A percentile compares a stretch with the other conserved stretches of the same genome.
These are phyloP conservation scores for Epinephelus malabaricus DNA, from an alignment of 2,797 vertebrate genomes.

Conservation along the genomic window DNA sequence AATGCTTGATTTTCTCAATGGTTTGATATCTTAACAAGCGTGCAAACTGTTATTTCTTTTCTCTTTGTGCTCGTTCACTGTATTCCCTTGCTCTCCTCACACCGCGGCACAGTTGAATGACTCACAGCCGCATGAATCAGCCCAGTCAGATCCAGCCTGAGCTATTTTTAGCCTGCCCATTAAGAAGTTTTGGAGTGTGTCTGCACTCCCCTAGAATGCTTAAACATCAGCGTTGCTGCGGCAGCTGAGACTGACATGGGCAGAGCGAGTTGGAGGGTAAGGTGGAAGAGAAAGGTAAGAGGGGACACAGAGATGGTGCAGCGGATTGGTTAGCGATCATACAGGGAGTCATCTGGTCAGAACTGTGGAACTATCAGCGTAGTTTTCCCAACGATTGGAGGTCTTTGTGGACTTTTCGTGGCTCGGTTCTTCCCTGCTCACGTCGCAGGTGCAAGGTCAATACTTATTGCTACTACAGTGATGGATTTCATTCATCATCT, in stretches of 20 bases:
- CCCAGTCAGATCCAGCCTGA: conserved; percentile 81
- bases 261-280: conserved; percentile 36
- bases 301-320: conserved; percentile 38
- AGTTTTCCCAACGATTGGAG: neutral
- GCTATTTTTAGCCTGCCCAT: conserved; percentile 87
- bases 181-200: conserved; percentile 87
- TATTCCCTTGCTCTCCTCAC: conserved; percentile 59
- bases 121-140: conserved; percentile 87
- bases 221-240: conserved; percentile 79
- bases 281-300: conserved; percentile 19
- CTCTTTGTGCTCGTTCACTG: conserved; percentile 59
- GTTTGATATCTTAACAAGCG: conserved; percentile 61
- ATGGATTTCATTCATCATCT: conserved; percentile 22
- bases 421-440: conserved; percentile 9
- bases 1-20: conserved; percentile 42
- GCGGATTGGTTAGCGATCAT: conserved; percentile 31
- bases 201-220: conserved; percentile 82
- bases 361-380: conserved; percentile 3
- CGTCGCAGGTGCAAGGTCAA: conserved; percentile 23
- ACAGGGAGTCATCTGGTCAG: conserved; percentile 24
- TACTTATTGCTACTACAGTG: conserved; percentile 15
- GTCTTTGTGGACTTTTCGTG: conserved; percentile 12
- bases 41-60: conserved; percentile 67
- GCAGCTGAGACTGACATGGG: conserved; percentile 68
- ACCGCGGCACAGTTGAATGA: conserved; percentile 81